These are phyloP conservation scores for Desmophyllum pertusum DNA, from an alignment of 92 coral and sea anemone species.

Conservation along the genomic window DNA sequence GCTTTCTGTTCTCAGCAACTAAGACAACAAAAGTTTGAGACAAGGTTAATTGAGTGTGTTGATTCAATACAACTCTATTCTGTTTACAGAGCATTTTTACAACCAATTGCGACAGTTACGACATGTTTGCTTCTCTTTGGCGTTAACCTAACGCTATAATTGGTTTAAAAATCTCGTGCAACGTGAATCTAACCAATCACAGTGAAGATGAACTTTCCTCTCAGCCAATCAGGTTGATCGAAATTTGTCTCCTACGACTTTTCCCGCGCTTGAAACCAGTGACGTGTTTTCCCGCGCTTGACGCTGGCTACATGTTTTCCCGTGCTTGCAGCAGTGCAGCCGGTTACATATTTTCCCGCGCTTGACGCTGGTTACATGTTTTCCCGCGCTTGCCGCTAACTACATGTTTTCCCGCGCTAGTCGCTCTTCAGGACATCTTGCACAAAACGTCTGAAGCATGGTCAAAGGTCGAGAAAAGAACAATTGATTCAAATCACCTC, in stretches of 20 bases:
- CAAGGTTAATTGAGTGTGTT: not conserved
- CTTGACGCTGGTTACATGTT: too few species aligned
- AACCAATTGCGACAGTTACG: too few species aligned
- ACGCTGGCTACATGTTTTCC: not conserved
- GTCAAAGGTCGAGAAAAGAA: not conserved
- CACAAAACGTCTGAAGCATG: not conserved
- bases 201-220: too few species aligned
- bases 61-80: not conserved
- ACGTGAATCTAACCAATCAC: too few species aligned
- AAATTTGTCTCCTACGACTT: too few species aligned
- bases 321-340: not conserved
- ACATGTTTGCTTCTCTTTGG: too few species aligned
- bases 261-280: too few species aligned
- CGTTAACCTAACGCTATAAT: too few species aligned
- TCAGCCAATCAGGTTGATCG: too few species aligned
- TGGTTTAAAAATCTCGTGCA: too few species aligned
- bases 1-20: conserved; percentile 15
- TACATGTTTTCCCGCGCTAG: not conserved
- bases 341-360: not conserved
- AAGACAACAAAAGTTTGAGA: not conserved
- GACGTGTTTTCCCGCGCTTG: not conserved
- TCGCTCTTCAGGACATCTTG: not conserved
- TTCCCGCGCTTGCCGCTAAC: not conserved
- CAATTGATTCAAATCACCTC: conserved; percentile 55
- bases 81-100: too few species aligned